Conservation (phyloP, 2,113 vertebrate species). For the Myiozetetes cayanensis region DNA sequence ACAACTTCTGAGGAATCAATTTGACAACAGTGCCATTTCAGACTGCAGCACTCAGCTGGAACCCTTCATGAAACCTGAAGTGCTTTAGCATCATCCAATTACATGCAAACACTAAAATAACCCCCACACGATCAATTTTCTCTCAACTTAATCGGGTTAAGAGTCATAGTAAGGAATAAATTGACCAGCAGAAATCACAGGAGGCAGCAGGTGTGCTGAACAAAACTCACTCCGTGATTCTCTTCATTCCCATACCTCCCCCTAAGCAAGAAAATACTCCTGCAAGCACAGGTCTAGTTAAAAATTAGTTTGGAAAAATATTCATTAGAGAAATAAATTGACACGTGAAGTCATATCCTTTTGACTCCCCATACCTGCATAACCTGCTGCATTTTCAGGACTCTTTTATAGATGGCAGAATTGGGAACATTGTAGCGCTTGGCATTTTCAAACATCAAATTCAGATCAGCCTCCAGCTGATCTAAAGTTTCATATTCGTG, state of each 20-base stretch:
- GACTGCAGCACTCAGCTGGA: not conserved
- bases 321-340: not conserved
- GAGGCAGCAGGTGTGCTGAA: not conserved
- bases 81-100: not conserved
- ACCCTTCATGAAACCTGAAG: not conserved
- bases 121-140: not conserved
- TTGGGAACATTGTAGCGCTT: conserved; percentile 97
- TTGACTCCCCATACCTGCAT: conserved; percentile 84
- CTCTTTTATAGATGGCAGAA: conserved; percentile 96
- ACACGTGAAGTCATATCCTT: not conserved
- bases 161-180: not conserved
- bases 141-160: not conserved
- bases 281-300: not conserved
- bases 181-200: not conserved
- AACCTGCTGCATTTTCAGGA: conserved; percentile 93
- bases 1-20: not conserved
- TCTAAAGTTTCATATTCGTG: conserved; percentile 94
- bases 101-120: not conserved
- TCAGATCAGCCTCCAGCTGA: conserved; percentile 90
- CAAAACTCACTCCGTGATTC: not conserved
- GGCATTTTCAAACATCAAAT: conserved; percentile 97
- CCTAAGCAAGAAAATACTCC: not conserved
- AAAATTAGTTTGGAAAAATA: not conserved
- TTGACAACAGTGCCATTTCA: not conserved
- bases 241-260: not conserved